Evolutionary conservation across 2,797 vertebrate species (phyloP), one percentile per base, ranked within the genome.

Genomic region (Macrochelys suwanniensis): DNA sequence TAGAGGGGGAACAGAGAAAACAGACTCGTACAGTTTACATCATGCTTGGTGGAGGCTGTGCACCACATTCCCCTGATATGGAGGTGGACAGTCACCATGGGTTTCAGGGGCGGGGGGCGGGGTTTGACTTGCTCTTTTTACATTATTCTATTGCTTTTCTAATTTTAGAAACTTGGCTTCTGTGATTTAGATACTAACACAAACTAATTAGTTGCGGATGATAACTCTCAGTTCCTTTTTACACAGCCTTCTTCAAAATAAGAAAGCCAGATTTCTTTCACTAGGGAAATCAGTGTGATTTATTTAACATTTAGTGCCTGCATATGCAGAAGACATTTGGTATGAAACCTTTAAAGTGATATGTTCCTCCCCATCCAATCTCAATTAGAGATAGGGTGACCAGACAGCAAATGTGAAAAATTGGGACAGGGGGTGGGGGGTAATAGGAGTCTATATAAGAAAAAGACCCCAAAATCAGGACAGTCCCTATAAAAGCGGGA

Each of bases 141-240:
- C 68, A 47, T 80, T 42, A 87, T 84, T 78, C 84, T 61, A 12
- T 45, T 91, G 79, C 54, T 54, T 84, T 80, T 25, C 54, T 78
- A 94, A 88, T 90, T 83, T 59, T 51, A 65, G 89, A 87, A 94
- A 26, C 42, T 25, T 76, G 84, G n/a, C 1, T 3, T 61, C 80
- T 31, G 88, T 37, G 65, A 81, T 49, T 80, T 90, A 95, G 74
- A 25, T 45, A 94, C 16, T 1, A 19, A 80, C 80, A 49, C n/a
- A 74, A 83, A 51, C 42, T 89, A 80, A 88, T 83, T 65, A 94
- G 56, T 76, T 86, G 85, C 7, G 84, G 81, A 76, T 45, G 45
- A 26, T 56, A 91, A 81, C 56, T 94, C 54, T 92, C 57, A 31
- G 74, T 78, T 76, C 28, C 91, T 84, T n/a, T 94, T 68, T 23